Base-by-base conservation (phyloP, 1,140 invertebrate species). In the Sitodiplosis mosellana region DNA sequence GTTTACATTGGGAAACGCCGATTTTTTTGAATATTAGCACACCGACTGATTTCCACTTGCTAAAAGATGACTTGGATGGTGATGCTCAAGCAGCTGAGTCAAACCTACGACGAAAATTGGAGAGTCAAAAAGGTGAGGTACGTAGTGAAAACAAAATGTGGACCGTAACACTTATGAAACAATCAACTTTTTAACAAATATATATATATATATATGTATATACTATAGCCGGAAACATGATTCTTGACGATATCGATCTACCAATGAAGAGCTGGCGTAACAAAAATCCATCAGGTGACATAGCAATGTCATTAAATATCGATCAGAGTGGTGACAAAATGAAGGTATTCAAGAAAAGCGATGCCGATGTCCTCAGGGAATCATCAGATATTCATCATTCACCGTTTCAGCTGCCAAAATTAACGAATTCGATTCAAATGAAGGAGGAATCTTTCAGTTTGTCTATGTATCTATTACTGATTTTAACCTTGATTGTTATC, bases 121-220 rank as follows among this genome's bases (percentile, higher is more conserved):
- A 49, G 20, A 45, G 48, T 17, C 48, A 49, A 49, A 49, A 49
- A 49, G 48, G 48, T 49, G 48, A 49, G 48, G 48, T 49, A 49
- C 48, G 65, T 2, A 62, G 56, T 50, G 21, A 33, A 6, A 17
- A 6, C 38, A 41, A 18, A 7, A n/a, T 41, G 38, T 41, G 18
- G 38, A 36, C n/a, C 8, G 8, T 41, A 7, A 14, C 7, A 34
- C 33, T 8, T 34, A 8, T 34, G 33, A 14, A 34, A 34, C 33
- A 8, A 34, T 14, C 7, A 14, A 34, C 7, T 34, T 34, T 34
- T 7, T 34, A 34, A 7, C 14, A 14, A 34, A 14, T 34, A 8
- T 34, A 8, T 14, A 14, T 34, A 8, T 8, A 34, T 14, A 34
- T 34, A 8, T 34, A 7, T 34, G 7, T 34, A 14, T 34, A 34